Conservation (phyloP, 1,140 invertebrate species). For the Platyscapa corneri region DNA sequence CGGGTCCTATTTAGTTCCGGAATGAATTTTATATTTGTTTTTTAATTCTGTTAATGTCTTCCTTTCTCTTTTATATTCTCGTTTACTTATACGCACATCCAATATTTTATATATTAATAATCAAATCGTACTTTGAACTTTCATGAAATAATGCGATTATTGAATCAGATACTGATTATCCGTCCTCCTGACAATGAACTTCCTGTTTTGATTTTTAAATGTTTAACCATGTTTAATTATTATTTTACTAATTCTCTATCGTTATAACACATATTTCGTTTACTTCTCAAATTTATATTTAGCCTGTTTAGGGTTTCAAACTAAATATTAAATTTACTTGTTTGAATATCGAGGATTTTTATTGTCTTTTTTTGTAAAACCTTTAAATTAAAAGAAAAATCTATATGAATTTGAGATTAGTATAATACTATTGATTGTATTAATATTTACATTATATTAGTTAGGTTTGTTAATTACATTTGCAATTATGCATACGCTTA, state of each 20-base stretch:
- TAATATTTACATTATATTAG: no score
- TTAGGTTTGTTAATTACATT: no score
- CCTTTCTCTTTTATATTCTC: not conserved
- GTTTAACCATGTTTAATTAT: not conserved
- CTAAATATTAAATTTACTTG: not conserved
- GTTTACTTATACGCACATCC: not conserved
- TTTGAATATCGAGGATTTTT: not conserved
- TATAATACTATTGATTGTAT: no score
- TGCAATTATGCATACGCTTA: no score
- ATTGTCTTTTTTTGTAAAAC: not conserved
- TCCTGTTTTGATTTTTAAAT: not conserved
- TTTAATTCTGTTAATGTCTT: not conserved
- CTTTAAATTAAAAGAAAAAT: no score
- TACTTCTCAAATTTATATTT: not conserved
- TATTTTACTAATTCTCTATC: not conserved
- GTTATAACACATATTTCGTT: not conserved
- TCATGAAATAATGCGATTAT: not conserved
- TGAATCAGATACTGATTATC: not conserved
- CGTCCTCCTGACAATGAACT: not conserved
- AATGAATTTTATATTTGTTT: not conserved
- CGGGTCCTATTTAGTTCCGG: constrained; percentile 6
- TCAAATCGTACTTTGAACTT: not conserved
- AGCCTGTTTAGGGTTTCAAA: not conserved
- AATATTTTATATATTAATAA: not conserved
- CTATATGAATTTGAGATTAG: no score